A percentile compares a stretch with the other conserved stretches of the same genome.
Evolutionary conservation across 2,113 vertebrate genomes (phyloP).

Genomic region (Daphoenositta chrysoptera): DNA sequence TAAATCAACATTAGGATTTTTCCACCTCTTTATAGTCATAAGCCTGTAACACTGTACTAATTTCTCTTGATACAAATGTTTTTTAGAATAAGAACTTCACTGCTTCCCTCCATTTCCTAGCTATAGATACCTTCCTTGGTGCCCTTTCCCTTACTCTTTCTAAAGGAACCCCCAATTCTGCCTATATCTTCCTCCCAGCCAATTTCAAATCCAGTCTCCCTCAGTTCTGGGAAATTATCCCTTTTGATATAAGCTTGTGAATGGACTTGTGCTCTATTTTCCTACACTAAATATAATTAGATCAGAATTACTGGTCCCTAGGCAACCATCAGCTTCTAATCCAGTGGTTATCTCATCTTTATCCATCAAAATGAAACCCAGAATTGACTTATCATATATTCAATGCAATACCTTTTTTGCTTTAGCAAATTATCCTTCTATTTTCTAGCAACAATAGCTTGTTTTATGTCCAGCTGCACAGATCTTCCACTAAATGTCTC

Average conservation of each 20-base stretch:
- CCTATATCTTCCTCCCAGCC: background rate
- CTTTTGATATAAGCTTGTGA: background rate
- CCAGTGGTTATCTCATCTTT: background rate
- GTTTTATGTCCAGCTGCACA: constrained; percentile 26
- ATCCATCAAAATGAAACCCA: background rate
- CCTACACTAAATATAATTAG: background rate
- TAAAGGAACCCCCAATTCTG: background rate
- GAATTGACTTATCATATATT: background rate
- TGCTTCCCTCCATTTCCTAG: background rate
- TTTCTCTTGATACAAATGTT: background rate
- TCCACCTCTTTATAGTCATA: background rate
- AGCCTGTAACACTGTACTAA: background rate
- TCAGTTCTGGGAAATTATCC: background rate
- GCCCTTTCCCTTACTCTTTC: background rate
- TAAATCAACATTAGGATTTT: background rate
- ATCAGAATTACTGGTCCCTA: constrained; percentile 20
- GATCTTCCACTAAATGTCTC: constrained; percentile 3
- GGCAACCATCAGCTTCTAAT: constrained; percentile 27
- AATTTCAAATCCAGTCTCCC: background rate
- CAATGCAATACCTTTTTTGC: background rate
- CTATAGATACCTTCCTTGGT: background rate
- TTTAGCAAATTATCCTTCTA: constrained; percentile 29
- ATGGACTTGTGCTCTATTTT: background rate
- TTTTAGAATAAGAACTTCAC: background rate
- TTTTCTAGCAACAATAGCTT: constrained; percentile 40